Evolutionary conservation across 2,113 vertebrate genomes (phyloP).

Genomic region (Trematomus loennbergii): DNA sequence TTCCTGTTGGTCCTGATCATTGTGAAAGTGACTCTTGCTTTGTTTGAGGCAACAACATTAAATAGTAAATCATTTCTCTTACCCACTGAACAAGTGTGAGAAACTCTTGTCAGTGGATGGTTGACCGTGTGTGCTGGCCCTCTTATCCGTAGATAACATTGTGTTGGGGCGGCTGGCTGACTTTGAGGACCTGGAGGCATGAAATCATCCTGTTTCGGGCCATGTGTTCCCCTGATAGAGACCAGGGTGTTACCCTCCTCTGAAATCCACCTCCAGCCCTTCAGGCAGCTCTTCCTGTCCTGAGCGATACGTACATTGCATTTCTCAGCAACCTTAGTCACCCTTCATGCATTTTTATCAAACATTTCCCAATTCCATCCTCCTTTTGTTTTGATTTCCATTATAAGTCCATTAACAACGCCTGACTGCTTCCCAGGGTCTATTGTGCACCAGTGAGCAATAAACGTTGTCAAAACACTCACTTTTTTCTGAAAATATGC

Average conservation of each 20-base stretch:
- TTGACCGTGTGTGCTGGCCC: constrained; percentile 51
- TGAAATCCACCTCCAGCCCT: constrained; percentile 52
- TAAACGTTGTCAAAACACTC: no score
- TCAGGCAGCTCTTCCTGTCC: constrained; percentile 59
- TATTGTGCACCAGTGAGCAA: background rate
- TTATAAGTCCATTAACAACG: background rate
- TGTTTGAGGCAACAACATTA: constrained; percentile 51
- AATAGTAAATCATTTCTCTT: constrained; percentile 52
- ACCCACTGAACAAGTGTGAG: constrained; percentile 52
- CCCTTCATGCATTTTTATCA: constrained; percentile 21
- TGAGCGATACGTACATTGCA: background rate
- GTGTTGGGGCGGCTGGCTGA: constrained; percentile 64
- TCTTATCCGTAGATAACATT: constrained; percentile 82
- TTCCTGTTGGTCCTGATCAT: constrained; percentile 62
- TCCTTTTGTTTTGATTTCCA: constrained; percentile 53
- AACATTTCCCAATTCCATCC: constrained; percentile 12
- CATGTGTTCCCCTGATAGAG: constrained; percentile 61
- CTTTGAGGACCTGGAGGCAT: constrained; percentile 46
- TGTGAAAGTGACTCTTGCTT: constrained; percentile 51
- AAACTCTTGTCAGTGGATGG: constrained; percentile 49
- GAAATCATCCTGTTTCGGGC: constrained; percentile 63
- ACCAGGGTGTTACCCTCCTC: constrained; percentile 59
- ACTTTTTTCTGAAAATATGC: no score
- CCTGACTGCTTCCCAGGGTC: constrained; percentile 15
- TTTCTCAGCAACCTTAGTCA: constrained; percentile 43